These are phyloP conservation scores for Hartigia nigra DNA, from an alignment of 2,888 invertebrate species.

Conservation along the genomic window DNA sequence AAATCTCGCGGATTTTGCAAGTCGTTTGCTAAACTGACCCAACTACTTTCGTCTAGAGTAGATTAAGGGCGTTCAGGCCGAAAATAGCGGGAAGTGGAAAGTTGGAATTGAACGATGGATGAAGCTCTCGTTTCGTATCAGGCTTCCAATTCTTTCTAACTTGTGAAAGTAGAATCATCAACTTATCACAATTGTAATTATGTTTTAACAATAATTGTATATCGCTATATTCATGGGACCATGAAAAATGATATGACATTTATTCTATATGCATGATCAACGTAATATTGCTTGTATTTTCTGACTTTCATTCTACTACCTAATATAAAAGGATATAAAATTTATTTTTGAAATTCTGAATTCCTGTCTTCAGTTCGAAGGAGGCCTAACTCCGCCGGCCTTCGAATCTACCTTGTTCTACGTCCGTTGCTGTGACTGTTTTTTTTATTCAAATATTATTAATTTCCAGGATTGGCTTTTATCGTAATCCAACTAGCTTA, in stretches of 20 bases:
- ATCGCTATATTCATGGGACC: no score
- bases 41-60: not conserved
- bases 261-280: no score
- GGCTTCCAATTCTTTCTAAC: not conserved
- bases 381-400: no score
- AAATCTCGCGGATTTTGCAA: not conserved
- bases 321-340: no score
- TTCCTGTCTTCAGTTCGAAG: no score
- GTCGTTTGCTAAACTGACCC: not conserved
- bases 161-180: not conserved
- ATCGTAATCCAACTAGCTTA: not conserved
- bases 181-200: no score
- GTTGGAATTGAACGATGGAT: not conserved
- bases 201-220: no score
- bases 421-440: not conserved
- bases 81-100: not conserved
- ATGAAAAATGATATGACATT: no score
- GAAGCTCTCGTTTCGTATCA: not conserved
- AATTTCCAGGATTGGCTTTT: not conserved
- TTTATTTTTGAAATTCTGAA: no score
- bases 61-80: not conserved
- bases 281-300: no score
- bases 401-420: not conserved
- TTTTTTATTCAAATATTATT: not conserved
- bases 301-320: no score